Evolutionary conservation across 2,888 invertebrate species (phyloP).

Genomic region (Synanthedon tipuliformis): DNA sequence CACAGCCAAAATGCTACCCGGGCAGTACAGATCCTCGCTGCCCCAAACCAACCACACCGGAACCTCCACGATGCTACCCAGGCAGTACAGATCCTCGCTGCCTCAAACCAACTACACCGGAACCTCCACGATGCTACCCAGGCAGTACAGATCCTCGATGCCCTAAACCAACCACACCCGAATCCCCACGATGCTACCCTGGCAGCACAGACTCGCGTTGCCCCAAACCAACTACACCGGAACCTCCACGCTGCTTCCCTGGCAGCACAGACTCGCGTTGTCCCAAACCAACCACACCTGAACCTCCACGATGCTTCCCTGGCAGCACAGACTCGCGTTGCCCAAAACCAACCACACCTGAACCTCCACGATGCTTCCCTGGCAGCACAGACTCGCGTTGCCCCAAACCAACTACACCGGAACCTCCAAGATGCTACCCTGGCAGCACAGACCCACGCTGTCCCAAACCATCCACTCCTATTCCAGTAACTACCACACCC

Average conservation of each 20-base stretch:
- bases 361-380: conserved; percentile 3
- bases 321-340: conserved; percentile 26
- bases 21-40: too few species aligned
- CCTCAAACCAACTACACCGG: conserved; percentile 18
- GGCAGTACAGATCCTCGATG: conserved; percentile 17
- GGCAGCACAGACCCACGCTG: conserved; percentile 16
- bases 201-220: conserved; percentile 15
- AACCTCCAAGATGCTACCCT: conserved; percentile 17
- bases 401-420: conserved; percentile 4
- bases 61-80: too few species aligned
- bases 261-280: too few species aligned
- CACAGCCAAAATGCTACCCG: too few species aligned
- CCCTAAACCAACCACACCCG: conserved; percentile 4
- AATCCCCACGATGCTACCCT: conserved; percentile 17
- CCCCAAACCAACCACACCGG: too few species aligned
- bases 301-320: conserved; percentile 25
- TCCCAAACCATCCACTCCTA: conserved; percentile 17
- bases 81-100: conserved; percentile 8
- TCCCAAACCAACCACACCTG: background rate
- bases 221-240: conserved; percentile 17
- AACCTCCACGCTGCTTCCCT: too few species aligned
- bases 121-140: conserved; percentile 3
- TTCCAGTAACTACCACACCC: conserved; percentile 29
- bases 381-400: conserved; percentile 2
- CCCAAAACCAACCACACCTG: conserved; percentile 19